Conservation (phyloP, 2,797 vertebrate genomes). For the Myiotriccus ornatus region DNA sequence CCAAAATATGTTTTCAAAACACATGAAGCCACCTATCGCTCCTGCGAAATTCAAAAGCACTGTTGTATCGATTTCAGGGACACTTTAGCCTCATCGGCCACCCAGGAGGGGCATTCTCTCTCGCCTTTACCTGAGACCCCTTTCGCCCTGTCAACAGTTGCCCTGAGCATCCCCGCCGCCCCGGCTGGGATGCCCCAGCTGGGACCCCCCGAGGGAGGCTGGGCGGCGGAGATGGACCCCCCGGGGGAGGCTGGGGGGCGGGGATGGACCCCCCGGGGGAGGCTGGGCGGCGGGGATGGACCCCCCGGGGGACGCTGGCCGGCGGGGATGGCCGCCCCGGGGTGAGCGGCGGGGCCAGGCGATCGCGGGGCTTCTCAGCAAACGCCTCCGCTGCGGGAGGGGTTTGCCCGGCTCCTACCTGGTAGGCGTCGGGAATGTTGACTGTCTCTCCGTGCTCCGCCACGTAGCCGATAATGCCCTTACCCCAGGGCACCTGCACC, state of each 20-base stretch:
- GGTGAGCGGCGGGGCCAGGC: not conserved
- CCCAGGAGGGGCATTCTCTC: too few relatives aligned
- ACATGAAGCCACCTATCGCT: not conserved
- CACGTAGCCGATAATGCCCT: constrained; percentile 97
- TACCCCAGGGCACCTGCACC: constrained; percentile 98
- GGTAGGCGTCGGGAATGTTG: constrained; percentile 96
- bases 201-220: not conserved
- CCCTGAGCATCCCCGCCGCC: not conserved
- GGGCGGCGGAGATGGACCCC: not conserved
- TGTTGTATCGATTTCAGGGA: not conserved
- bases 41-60: not conserved
- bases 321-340: not conserved
- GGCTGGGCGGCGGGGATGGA: not conserved
- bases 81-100: not conserved
- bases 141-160: too few relatives aligned
- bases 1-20: not conserved
- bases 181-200: not conserved
- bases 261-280: too few relatives aligned
- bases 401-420: constrained; percentile 79
- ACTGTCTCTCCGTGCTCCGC: constrained; percentile 96
- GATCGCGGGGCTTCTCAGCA: not conserved
- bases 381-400: not conserved
- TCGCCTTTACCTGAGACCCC: not conserved
- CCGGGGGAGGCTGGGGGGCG: not conserved
- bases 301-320: too few relatives aligned